These are phyloP conservation scores for Nymphalis urticae DNA, from an alignment of 2,888 invertebrate species.

Conservation along the genomic window DNA sequence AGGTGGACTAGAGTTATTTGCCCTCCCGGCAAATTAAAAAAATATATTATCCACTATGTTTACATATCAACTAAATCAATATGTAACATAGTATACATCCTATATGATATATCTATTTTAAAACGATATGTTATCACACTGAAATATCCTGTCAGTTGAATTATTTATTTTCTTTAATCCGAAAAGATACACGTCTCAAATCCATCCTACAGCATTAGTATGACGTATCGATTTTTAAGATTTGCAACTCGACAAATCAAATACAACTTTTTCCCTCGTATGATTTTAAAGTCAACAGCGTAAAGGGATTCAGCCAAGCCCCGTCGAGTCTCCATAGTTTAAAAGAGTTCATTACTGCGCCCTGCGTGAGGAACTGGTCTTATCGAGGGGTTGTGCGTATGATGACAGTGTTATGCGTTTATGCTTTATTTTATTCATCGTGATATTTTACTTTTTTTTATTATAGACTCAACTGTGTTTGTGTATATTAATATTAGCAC, in stretches of 20 bases:
- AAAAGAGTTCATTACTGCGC: conserved; percentile 57
- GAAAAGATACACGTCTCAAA: too few species aligned
- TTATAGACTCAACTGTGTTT: not conserved
- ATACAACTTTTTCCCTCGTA: conserved; percentile 33
- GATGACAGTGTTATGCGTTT: conserved; percentile 45
- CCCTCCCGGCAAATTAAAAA: too few species aligned
- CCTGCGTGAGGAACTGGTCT: conserved; percentile 41
- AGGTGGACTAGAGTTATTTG: too few species aligned
- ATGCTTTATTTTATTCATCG: not conserved
- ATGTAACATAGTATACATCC: too few species aligned
- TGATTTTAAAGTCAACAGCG: conserved; percentile 52
- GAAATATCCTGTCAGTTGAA: too few species aligned
- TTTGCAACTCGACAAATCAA: conserved; percentile 30
- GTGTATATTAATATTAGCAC: not conserved
- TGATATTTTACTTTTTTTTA: not conserved
- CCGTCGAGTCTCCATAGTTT: conserved; percentile 36
- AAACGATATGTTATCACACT: too few species aligned
- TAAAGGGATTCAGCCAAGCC: conserved; percentile 48
- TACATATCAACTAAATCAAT: too few species aligned
- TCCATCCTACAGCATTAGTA: too few species aligned
- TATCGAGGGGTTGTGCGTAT: conserved; percentile 36
- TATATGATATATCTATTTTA: too few species aligned
- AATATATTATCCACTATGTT: too few species aligned
- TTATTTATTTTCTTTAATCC: too few species aligned
- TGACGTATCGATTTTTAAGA: conserved; percentile 1